Conservation (phyloP, 37 sponge, comb jelly and placozoan species). For the Crambe crambe region DNA sequence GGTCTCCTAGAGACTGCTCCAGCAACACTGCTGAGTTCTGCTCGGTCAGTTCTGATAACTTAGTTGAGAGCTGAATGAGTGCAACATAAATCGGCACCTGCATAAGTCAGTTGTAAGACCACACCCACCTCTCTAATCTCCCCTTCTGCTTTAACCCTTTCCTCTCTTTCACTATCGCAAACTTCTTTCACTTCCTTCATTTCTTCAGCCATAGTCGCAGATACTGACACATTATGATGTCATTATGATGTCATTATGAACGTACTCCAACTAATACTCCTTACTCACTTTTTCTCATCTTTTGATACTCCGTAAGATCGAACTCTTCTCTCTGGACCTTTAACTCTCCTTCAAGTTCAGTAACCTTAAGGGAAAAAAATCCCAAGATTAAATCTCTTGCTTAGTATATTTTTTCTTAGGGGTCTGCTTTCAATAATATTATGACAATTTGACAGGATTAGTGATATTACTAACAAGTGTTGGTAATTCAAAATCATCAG, state of each 20-base stretch:
- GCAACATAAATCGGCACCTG: not conserved
- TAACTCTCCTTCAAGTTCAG: slow-evolving; percentile 14
- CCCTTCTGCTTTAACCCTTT: slow-evolving; percentile 11
- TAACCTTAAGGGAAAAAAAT: not conserved
- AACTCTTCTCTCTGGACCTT: slow-evolving; percentile 2
- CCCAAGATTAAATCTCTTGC: too few species aligned
- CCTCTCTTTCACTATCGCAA: slow-evolving; percentile 17
- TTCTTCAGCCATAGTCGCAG: slow-evolving; percentile 31
- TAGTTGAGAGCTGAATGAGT: not conserved
- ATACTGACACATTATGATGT: slow-evolving; percentile 37
- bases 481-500: too few species aligned
- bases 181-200: slow-evolving; percentile 16
- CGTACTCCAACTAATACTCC: too few species aligned
- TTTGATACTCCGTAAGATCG: slow-evolving; percentile 28
- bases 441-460: too few species aligned
- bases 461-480: too few species aligned
- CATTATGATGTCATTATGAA: too few species aligned
- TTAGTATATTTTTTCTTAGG: too few species aligned
- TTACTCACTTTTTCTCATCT: slow-evolving; percentile 29
- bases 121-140: slow-evolving; percentile 30
- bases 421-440: too few species aligned
- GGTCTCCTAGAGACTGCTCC: slow-evolving; percentile 5
- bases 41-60: slow-evolving; percentile 7
- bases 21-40: slow-evolving; percentile 55
- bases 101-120: not conserved